Conservation (phyloP, 2,113 vertebrate species). For the Phrynocephalus versicolor region DNA sequence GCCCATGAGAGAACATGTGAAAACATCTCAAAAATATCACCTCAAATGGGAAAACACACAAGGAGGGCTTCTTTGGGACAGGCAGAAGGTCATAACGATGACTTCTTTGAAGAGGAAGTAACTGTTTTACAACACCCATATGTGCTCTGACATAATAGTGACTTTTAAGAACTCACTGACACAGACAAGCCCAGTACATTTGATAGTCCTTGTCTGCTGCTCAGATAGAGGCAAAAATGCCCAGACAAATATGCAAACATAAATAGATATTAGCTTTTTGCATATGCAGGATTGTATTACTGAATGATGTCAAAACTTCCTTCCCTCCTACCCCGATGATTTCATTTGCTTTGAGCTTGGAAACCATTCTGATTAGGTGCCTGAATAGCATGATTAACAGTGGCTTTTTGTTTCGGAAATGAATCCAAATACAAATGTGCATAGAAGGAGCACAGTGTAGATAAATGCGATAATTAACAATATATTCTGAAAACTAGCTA, state of each 20-base stretch:
- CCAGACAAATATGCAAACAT: no score
- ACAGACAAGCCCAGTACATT: slow-evolving; percentile 25
- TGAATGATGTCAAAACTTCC: neutral
- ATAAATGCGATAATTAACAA: slow-evolving; percentile 24
- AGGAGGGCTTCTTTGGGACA: slow-evolving; percentile 1
- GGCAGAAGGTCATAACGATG: no score
- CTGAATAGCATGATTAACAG: slow-evolving; percentile 15
- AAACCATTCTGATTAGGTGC: slow-evolving; percentile 11
- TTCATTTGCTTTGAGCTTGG: slow-evolving; percentile 19
- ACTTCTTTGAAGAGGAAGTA: no score
- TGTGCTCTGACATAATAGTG: slow-evolving; percentile 22
- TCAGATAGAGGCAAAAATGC: neutral
- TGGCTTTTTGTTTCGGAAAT: neutral
- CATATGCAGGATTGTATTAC: neutral
- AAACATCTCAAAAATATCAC: neutral
- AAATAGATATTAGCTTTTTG: slow-evolving; percentile 9
- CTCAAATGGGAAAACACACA: neutral
- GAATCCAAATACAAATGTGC: slow-evolving; percentile 23
- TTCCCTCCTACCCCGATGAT: neutral
- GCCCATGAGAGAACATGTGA: neutral
- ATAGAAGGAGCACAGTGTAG: slow-evolving; percentile 13
- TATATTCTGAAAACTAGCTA: slow-evolving; percentile 43
- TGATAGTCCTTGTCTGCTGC: slow-evolving; percentile 22
- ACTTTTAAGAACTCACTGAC: slow-evolving; percentile 18
- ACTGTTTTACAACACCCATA: no score